A percentile compares a stretch with the other conserved stretches of the same genome.
These are phyloP conservation scores for Heterotis niloticus DNA, from an alignment of 2,113 vertebrate genomes.

Conservation along the genomic window DNA sequence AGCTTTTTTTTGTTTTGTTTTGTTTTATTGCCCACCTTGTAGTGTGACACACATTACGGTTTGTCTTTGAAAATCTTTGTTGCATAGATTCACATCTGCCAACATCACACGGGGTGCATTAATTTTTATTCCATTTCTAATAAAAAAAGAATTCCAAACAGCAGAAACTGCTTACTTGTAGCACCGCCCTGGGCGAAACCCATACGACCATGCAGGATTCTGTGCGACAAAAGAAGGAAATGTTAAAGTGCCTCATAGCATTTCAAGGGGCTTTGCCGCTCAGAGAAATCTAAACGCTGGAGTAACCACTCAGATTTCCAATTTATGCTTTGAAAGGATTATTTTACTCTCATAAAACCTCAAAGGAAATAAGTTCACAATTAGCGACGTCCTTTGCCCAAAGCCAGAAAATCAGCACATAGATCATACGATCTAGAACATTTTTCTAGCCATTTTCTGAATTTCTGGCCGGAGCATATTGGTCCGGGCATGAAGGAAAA, in stretches of 20 bases:
- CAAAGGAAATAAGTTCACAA: not conserved
- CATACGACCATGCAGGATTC: not conserved
- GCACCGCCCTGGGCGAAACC: not conserved
- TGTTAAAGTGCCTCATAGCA: not conserved
- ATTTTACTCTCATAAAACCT: not conserved
- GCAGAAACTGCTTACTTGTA: no score
- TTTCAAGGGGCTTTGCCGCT: not conserved
- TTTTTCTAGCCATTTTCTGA: not conserved
- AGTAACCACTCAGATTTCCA: not conserved
- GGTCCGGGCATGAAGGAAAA: not conserved
- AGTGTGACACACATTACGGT: not conserved
- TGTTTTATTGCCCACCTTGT: not conserved
- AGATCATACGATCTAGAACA: not conserved
- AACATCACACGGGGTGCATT: no score
- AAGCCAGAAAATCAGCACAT: not conserved
- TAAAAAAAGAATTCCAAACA: no score
- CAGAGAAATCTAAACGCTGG: no score
- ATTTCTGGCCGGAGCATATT: not conserved
- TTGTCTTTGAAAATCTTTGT: not conserved
- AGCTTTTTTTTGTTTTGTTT: not conserved
- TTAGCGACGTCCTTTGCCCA: not conserved
- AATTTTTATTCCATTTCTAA: no score
- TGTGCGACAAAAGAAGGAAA: not conserved
- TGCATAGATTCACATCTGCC: no score
- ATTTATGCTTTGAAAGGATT: not conserved